Evolutionary conservation across 1,140 invertebrate genomes (phyloP).

Genomic region (Triops cancriformis): DNA sequence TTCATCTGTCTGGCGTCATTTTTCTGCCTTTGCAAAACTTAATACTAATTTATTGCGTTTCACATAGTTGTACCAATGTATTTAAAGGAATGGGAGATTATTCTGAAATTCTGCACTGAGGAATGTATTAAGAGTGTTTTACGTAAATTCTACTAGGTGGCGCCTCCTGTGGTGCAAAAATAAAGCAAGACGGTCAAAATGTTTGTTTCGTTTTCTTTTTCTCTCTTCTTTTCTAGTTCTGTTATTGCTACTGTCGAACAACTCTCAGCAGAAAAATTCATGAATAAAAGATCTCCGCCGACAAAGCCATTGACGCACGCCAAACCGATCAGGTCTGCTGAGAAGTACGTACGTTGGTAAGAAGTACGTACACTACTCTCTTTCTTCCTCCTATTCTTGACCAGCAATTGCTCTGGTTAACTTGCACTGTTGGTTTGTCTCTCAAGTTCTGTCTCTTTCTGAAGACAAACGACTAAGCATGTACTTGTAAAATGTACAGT

Average conservation of each 20-base stretch:
- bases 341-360: neutral
- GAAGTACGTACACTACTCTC: neutral
- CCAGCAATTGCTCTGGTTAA: neutral
- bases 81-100: no score
- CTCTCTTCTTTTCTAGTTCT: neutral
- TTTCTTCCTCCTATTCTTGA: neutral
- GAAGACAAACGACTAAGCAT: neutral
- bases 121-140: no score
- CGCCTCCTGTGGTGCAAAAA: no score
- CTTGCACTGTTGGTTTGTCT: neutral
- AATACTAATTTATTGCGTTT: no score
- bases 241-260: neutral
- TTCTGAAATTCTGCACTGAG: no score
- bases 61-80: no score
- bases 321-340: neutral
- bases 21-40: no score
- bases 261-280: neutral
- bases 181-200: no score
- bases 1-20: no score
- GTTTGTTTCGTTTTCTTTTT: neutral
- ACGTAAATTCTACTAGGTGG: no score
- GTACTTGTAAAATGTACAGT: no score
- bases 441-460: neutral
- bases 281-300: neutral
- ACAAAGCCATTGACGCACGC: neutral